Base-by-base conservation (phyloP, 2,113 vertebrate genomes). In the Cygnus atratus region DNA sequence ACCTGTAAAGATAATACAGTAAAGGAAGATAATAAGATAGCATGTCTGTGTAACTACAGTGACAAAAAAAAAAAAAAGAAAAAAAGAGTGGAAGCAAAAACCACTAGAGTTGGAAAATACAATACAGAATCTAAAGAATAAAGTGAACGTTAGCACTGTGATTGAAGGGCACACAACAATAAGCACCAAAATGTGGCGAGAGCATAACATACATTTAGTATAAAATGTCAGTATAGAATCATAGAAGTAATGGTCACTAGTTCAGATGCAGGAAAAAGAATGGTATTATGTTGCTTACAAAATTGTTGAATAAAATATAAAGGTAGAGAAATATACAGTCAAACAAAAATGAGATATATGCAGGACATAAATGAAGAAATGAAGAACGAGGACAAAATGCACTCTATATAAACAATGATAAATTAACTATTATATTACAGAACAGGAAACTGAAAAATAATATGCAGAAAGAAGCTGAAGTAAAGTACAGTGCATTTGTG, bases 201-300 rank as follows among this genome's bases (percentile, higher is more conserved):
- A 92, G 11, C 19, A 87, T 61, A 80, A 50, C 14, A 17, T 17
- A 76, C 73, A 78, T 84, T 94, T 82, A 90, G 67, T 86, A 88
- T 76, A 91, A 84, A 94, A 94, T 73, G 35, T 77, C 81, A 94
- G 37, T 52, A 61, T 46, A 57, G 43, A 83, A 73, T 43, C 68
- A 67, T 70, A 59, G 24, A 70, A 79, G 71, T 93, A 71, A 74
- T 85, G 62, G 55, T 77, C 48, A 50, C 43, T 63, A 73, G 71
- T 85, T 81, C 52, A 58, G 59, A 93, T 35, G n/a, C 39, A 95
- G 29, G 59, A 94, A 73, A 88, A 92, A 54, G 68, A 84, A 87
- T 84, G 84, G 25, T 57, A 29, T 70, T 77, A 35, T 31, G 54
- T 82, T 7, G 5, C 62, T 85, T 75, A 79, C 55, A 50, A 70